phyloP scores from a whole-genome alignment of 2,888 invertebrate genomes.

The Megamerina dolium region DNA sequence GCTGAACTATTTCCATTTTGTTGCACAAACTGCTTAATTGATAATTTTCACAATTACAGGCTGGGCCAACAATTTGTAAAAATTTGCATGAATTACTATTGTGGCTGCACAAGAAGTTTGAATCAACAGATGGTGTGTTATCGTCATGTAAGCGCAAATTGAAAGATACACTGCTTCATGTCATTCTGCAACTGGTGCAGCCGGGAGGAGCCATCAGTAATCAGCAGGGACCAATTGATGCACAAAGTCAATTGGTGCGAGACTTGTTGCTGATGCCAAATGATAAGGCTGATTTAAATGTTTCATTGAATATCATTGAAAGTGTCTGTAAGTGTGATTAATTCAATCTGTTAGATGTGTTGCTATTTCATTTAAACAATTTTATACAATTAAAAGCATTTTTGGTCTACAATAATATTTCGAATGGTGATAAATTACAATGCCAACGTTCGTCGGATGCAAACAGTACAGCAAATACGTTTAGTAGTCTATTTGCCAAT shows the following conservation, averaged over 20 bases:
- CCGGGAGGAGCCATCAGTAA: constrained; percentile 60
- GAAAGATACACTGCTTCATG: constrained; percentile 57
- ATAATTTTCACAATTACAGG: constrained; percentile 48
- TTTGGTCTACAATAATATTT: constrained; percentile 53
- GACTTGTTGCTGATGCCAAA: constrained; percentile 58
- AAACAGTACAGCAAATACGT: constrained; percentile 54
- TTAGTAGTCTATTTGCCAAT: constrained; percentile 72
- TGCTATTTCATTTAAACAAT: too few relatives aligned
- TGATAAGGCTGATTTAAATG: constrained; percentile 62
- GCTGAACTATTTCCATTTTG: background rate
- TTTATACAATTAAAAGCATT: constrained; percentile 41
- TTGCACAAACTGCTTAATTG: background rate
- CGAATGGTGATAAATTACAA: constrained; percentile 54
- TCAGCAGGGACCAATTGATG: constrained; percentile 65
- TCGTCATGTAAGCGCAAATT: constrained; percentile 53
- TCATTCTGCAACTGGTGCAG: constrained; percentile 66
- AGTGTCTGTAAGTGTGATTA: constrained; percentile 56
- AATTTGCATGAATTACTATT: constrained; percentile 66
- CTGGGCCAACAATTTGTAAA: constrained; percentile 70
- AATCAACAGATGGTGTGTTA: constrained; percentile 51
- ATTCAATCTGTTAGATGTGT: background rate
- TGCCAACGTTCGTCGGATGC: constrained; percentile 54
- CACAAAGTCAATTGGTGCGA: constrained; percentile 66
- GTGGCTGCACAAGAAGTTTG: constrained; percentile 62
- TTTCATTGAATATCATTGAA: constrained; percentile 68